Evolutionary conservation across 2,797 vertebrate genomes (phyloP), one percentile per base, ranked within the genome.

Genomic region (Halcyon badia): DNA sequence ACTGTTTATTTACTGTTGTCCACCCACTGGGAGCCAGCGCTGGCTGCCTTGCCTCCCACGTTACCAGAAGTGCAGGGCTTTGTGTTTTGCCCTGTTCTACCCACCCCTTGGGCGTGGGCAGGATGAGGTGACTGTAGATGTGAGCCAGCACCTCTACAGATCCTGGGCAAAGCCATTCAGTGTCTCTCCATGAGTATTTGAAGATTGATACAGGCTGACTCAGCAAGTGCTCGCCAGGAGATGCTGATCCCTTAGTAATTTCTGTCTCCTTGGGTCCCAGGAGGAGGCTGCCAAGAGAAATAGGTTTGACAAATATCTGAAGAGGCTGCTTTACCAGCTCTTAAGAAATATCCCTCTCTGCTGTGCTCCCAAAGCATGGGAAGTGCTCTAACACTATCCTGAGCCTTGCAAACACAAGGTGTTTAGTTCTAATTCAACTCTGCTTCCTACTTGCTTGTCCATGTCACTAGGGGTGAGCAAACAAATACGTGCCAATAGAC

Each of bases 61-160:
- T 14, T 41, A 21, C 42, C 0, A 0, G 14, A 10, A 44, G 41
- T 1, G 3, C 66, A 39, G 24, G 62, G 49, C 48, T 83, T 14
- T 20, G 20, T 62, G 82, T 28, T 56, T 14, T 71, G 82, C 19
- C 52, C 49, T 71, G n/a, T n/a, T 21, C 78, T 15, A 0, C 39
- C 15, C 0, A 51, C 11, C 48, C 28, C 52, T 35, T 30, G 14
- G 49, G 65, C 4, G 2, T 4, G 56, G 77, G 42, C 54, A 73
- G 66, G 54, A 14, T 0, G 5, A 17, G 72, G 26, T 44, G 69
- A 31, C 46, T 15, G 54, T 10, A 22, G 48, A 11, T 49, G 44
- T 19, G 26, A 68, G 62, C 82, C 21, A 33, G 49, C 25, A 52
- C 18, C 49, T 56, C 68, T 26, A 8, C 39, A 15, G 30, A 8